These are phyloP conservation scores for Pterostichus madidus DNA, from an alignment of 2,888 invertebrate genomes.

Conservation along the genomic window DNA sequence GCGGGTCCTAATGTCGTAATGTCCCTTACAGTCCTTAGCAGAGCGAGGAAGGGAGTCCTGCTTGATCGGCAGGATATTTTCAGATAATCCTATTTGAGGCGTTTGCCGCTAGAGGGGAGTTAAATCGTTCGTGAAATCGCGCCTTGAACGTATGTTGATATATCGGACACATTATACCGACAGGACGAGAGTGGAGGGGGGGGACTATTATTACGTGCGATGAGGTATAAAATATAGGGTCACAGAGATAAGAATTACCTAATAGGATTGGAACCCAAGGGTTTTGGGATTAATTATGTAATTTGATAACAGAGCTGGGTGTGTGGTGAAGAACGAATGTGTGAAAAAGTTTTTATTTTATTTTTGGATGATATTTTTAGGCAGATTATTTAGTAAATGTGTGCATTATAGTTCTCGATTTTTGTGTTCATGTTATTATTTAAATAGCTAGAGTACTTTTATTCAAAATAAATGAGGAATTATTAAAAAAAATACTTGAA, in stretches of 20 bases:
- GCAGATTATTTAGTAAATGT: too few species aligned
- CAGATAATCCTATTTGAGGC: conserved; percentile 26
- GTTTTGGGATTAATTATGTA: not conserved
- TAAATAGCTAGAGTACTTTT: too few species aligned
- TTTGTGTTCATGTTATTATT: too few species aligned
- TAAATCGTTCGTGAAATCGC: conserved; percentile 57
- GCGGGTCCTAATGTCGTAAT: not conserved
- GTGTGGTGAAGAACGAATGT: too few species aligned
- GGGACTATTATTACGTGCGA: not conserved
- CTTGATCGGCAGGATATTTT: conserved; percentile 29
- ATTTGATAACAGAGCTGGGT: too few species aligned
- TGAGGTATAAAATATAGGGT: conserved; percentile 7
- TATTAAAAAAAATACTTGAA: too few species aligned
- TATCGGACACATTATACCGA: conserved; percentile 8
- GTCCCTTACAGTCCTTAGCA: conserved; percentile 2
- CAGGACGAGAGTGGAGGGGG: not conserved
- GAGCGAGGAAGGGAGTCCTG: not conserved
- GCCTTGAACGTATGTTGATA: conserved; percentile 28
- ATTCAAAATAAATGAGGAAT: too few species aligned
- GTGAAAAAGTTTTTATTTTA: too few species aligned
- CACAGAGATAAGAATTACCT: not conserved
- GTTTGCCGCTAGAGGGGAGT: conserved; percentile 26
- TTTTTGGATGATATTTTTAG: too few species aligned
- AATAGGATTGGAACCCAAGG: not conserved
- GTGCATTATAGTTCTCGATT: too few species aligned